These are phyloP conservation scores for Luperina nickerlii DNA, from an alignment of 2,888 invertebrate species.

Conservation along the genomic window DNA sequence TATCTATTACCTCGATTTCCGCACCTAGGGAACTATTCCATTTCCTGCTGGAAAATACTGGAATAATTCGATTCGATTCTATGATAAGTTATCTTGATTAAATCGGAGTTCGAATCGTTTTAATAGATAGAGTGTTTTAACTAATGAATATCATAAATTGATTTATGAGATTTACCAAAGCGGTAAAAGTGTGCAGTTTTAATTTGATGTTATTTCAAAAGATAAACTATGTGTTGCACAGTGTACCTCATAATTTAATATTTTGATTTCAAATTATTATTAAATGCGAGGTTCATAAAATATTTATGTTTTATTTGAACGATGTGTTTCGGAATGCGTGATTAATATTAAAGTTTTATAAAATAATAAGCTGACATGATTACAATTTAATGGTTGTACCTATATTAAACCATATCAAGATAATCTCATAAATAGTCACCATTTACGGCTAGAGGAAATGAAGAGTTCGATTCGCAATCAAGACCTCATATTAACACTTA, in stretches of 20 bases:
- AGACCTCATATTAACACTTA: constrained; percentile 49
- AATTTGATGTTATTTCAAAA: neutral
- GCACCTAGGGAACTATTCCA: constrained; percentile 39
- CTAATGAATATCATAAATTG: constrained; percentile 4
- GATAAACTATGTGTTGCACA: neutral
- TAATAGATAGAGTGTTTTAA: constrained; percentile 25
- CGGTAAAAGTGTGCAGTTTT: neutral
- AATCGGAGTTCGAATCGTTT: constrained; percentile 13
- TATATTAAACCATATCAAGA: neutral
- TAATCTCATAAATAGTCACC: constrained; percentile 3
- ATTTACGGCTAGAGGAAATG: constrained; percentile 38
- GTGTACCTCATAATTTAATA: neutral
- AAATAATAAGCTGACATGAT: constrained; percentile 4
- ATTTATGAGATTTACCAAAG: constrained; percentile 4
- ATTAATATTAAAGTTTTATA: constrained; percentile 1
- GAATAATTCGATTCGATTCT: constrained; percentile 29
- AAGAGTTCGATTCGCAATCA: constrained; percentile 50
- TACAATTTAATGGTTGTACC: neutral
- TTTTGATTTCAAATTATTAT: constrained; percentile 9
- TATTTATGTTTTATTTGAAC: neutral
- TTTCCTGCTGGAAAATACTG: constrained; percentile 47
- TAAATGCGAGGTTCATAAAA: neutral
- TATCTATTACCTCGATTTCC: constrained; percentile 43
- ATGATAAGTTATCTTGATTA: constrained; percentile 40
- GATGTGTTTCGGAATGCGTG: neutral